Conservation (phyloP, 2,797 vertebrate genomes). For the Gallirallus australis region DNA sequence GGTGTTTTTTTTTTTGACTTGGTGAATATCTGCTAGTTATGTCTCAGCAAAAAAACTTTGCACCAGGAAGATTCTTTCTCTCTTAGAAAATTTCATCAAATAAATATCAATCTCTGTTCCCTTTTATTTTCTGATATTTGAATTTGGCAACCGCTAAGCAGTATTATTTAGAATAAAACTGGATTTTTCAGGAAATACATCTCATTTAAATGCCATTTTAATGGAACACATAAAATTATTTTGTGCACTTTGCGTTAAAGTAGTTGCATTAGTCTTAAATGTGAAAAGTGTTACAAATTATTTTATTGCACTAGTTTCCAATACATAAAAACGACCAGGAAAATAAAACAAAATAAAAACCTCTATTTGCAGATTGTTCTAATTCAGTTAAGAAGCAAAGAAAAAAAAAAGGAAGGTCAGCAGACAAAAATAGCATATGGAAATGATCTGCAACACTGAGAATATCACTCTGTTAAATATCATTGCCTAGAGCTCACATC, state of each 20-base stretch:
- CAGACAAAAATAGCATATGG: constrained; percentile 18
- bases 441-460: not conserved
- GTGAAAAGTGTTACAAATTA: not conserved
- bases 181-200: not conserved
- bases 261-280: not conserved
- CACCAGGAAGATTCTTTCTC: not conserved
- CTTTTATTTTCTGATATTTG: not conserved
- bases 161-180: not conserved
- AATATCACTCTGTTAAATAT: constrained; percentile 34
- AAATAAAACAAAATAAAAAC: not conserved
- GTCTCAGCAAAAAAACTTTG: not conserved
- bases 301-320: not conserved
- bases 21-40: not conserved
- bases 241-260: not conserved
- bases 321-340: not conserved
- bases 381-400: not conserved
- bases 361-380: not conserved
- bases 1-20: not conserved
- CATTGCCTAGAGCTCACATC: not conserved
- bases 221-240: not conserved
- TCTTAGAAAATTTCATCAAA: not conserved
- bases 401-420: not conserved
- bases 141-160: not conserved
- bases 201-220: not conserved
- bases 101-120: not conserved